Conservation (phyloP, 2,113 vertebrate species). For the Dermatemys mawii region DNA sequence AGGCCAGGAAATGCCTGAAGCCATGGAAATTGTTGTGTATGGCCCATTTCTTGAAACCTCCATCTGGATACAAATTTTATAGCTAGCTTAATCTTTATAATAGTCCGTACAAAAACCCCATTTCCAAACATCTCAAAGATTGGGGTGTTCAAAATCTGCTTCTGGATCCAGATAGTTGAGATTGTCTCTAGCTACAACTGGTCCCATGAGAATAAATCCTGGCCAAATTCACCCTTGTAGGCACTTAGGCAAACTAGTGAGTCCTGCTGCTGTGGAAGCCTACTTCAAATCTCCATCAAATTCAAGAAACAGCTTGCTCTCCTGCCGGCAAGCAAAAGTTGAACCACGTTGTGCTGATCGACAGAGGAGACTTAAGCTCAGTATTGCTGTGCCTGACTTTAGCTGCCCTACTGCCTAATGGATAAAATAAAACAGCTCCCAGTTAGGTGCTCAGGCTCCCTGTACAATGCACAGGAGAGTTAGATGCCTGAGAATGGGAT, state of each 20-base stretch:
- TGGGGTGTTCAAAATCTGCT: neutral
- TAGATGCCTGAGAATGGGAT: no score
- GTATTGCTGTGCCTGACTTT: no score
- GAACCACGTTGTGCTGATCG: no score
- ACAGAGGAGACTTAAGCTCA: no score
- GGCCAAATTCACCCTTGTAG: neutral
- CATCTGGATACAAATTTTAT: neutral
- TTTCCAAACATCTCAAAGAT: neutral
- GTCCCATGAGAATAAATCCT: no score
- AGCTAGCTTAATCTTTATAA: neutral
- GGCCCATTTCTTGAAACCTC: neutral
- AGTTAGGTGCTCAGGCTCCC: no score
- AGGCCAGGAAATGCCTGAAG: neutral
- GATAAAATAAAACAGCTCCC: no score
- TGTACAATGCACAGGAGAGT: no score
- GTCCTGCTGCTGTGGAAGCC: neutral
- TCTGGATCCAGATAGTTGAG: neutral
- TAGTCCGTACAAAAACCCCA: neutral
- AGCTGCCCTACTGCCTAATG: no score
- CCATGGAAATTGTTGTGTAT: neutral
- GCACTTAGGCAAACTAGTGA: neutral
- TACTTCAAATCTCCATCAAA: neutral
- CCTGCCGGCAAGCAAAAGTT: no score
- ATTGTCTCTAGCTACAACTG: neutral
- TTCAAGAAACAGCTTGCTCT: neutral